Evolutionary conservation across 2,888 invertebrate species (phyloP).

Genomic region (Xestia c-nigrum): DNA sequence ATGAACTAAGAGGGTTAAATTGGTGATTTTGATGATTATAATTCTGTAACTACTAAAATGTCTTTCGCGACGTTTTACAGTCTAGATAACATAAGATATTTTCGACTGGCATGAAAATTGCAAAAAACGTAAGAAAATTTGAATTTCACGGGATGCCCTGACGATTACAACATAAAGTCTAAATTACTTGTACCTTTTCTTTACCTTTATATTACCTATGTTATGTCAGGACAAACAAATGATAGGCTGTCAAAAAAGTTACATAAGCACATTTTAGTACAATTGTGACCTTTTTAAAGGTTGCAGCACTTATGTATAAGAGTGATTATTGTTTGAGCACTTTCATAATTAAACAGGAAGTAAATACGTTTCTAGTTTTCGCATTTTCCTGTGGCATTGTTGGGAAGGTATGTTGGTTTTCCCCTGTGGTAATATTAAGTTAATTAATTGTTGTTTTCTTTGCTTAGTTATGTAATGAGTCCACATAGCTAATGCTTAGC

Average conservation of each 20-base stretch:
- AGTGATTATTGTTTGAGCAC: conserved; percentile 14
- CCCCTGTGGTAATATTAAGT: background rate
- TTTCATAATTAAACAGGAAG: conserved; percentile 14
- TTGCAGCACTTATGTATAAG: background rate
- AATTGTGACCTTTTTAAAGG: conserved; percentile 12
- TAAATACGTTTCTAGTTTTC: background rate
- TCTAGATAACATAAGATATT: too few species aligned
- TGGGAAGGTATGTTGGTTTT: background rate
- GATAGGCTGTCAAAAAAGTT: background rate
- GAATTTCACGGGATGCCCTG: too few species aligned
- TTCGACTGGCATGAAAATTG: too few species aligned
- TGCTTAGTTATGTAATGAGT: background rate
- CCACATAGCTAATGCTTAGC: background rate
- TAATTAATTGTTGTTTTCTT: background rate
- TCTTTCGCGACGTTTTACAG: too few species aligned
- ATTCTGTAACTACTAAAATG: too few species aligned
- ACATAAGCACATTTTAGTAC: background rate
- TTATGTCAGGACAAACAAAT: background rate
- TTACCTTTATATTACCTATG: too few species aligned
- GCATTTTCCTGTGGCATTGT: background rate
- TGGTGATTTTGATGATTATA: too few species aligned
- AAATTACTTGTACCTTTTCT: too few species aligned
- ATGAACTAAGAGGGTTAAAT: too few species aligned
- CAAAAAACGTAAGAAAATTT: too few species aligned
- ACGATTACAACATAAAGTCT: too few species aligned